Evolutionary conservation across 2,113 vertebrate genomes (phyloP), one percentile per base, ranked within the genome.

Genomic region (Hippoglossus stenolepis): DNA sequence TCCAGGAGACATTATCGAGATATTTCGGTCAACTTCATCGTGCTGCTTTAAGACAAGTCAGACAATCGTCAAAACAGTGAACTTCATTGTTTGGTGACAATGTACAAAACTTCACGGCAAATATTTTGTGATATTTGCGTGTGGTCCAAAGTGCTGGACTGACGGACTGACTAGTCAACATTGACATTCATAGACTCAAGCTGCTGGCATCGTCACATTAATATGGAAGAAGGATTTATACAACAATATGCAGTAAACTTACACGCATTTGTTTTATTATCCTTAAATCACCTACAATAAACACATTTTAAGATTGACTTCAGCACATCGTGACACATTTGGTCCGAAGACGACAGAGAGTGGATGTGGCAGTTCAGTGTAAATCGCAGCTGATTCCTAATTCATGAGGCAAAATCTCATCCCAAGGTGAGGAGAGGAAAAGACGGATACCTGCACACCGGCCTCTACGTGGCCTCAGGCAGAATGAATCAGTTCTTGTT

Each of bases 401-500:
- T 78, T 70, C 21, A 54, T 45, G 18, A 66, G 23, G 26, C 18
- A 10, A 38, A 69, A 54, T 69, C 24, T 63, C 60, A 20, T 69
- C 24, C 28, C 58, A 14, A 20, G 26, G 35, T 49, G 20, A 56
- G 13, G 43, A 49, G 35, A 43, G 47, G 51, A 31, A 17, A 20
- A 77, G 4, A 15, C 6, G 0, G 23, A 56, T 8, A 53, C 56
- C 61, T 79, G 51, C 54, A 57, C 54, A 31, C 11, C 31, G 47
- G 49, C 20, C 38, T 60, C 26, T 18, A 31, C 26, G 28, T 49
- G 43, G 23, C 60, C 49, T 24, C 2, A 0, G 58, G n/a, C 1
- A 64, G 35, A 79, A 75, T 58, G 65, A 60, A 40, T 18, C 64
- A 73, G 59, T 24, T 7, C 35, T 15, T 62, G 56, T 62, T 54